Percentiles rank a stretch among this genome's conserved stretches.
Conservation (phyloP, 2,797 vertebrate genomes). For the Falco concolor region DNA sequence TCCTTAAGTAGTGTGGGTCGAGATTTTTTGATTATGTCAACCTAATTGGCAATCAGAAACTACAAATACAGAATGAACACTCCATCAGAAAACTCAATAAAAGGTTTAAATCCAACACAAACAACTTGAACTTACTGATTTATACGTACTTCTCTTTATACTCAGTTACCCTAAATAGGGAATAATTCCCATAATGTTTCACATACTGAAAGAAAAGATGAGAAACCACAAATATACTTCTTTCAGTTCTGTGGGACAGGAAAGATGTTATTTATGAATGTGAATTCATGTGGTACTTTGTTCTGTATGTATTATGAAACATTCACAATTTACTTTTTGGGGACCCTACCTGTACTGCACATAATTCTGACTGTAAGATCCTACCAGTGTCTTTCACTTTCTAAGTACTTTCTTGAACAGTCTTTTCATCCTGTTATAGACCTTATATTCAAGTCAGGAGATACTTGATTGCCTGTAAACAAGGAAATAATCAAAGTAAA, state of each 20-base stretch:
- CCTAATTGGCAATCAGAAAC: neutral
- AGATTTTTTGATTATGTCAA: neutral
- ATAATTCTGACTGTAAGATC: neutral
- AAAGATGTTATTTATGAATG: neutral
- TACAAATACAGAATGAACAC: neutral
- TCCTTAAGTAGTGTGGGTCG: neutral
- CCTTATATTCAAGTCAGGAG: neutral
- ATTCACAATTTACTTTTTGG: neutral
- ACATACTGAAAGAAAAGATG: neutral
- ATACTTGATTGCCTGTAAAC: neutral
- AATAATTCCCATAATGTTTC: neutral
- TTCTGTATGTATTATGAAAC: neutral
- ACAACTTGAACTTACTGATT: neutral
- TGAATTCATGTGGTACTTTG: neutral
- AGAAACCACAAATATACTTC: neutral
- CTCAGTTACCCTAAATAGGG: neutral
- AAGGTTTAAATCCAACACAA: neutral
- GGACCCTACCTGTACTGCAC: neutral
- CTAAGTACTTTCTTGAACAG: neutral
- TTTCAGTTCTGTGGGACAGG: neutral
- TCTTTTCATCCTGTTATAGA: neutral
- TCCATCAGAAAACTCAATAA: neutral
- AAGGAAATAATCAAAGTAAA: neutral
- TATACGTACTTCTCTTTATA: neutral
- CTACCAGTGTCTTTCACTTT: neutral